A percentile compares a stretch with the other conserved stretches of the same genome.
These are phyloP conservation scores for Eupithecia subfuscata DNA, from an alignment of 2,888 invertebrate species.

Conservation along the genomic window DNA sequence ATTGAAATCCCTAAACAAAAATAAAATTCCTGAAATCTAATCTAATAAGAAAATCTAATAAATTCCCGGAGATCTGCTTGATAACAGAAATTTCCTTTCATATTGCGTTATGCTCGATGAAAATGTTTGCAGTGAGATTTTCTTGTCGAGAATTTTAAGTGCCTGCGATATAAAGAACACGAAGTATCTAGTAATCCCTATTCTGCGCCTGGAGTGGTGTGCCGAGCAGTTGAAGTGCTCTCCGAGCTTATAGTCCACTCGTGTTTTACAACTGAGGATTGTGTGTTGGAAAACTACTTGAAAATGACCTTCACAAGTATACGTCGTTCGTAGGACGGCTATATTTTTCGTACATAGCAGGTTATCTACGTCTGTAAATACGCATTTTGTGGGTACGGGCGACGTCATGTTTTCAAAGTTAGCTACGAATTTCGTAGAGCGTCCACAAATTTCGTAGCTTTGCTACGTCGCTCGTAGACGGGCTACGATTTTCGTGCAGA, in stretches of 20 bases:
- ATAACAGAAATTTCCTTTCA: slow-evolving; percentile 26
- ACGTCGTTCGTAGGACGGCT: background rate
- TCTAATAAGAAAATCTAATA: slow-evolving; percentile 5
- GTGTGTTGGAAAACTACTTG: slow-evolving; percentile 10
- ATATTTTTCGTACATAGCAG: background rate
- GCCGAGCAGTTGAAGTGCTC: slow-evolving; percentile 33
- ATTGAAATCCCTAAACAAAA: background rate
- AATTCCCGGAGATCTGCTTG: background rate
- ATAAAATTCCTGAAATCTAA: background rate
- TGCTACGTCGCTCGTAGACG: background rate
- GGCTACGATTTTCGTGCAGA: background rate
- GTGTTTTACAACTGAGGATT: slow-evolving; percentile 9
- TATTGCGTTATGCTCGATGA: slow-evolving; percentile 26
- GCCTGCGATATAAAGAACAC: background rate
- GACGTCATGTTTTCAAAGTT: background rate
- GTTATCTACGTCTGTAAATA: background rate
- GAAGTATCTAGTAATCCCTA: slow-evolving; percentile 26
- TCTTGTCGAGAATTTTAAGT: slow-evolving; percentile 22
- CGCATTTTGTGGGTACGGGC: background rate
- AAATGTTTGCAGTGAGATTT: slow-evolving; percentile 46
- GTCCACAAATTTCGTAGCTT: background rate
- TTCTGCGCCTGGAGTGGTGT: slow-evolving; percentile 15
- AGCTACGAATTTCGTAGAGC: background rate
- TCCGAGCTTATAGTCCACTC: slow-evolving; percentile 16
- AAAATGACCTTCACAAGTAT: background rate